These are phyloP conservation scores for Volucella bombylans DNA, from an alignment of 2,888 invertebrate species.

Conservation along the genomic window DNA sequence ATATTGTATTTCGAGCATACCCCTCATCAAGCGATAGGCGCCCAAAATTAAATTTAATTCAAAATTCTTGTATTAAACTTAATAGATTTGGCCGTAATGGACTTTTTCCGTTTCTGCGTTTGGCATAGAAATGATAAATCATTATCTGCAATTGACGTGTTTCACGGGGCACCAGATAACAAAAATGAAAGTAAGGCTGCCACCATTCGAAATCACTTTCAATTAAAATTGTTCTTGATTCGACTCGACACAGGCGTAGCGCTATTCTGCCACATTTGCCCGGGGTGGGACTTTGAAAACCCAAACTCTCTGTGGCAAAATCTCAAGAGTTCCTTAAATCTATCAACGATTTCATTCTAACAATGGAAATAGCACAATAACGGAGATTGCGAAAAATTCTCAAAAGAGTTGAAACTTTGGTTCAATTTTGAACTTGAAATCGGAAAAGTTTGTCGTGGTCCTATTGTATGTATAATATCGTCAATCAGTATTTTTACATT, in stretches of 20 bases:
- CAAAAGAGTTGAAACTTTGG: slow-evolving; percentile 58
- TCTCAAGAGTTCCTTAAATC: slow-evolving; percentile 19
- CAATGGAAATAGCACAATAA: neutral
- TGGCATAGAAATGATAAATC: slow-evolving; percentile 34
- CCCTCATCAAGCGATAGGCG: too few species aligned
- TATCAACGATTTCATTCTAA: slow-evolving; percentile 8
- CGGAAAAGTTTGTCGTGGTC: slow-evolving; percentile 53
- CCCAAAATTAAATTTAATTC: slow-evolving; percentile 15
- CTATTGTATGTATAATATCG: slow-evolving; percentile 9
- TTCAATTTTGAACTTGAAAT: slow-evolving; percentile 50
- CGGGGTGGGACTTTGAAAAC: neutral
- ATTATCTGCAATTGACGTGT: slow-evolving; percentile 53
- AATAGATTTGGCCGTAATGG: slow-evolving; percentile 30
- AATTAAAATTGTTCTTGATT: slow-evolving; percentile 54
- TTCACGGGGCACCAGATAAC: slow-evolving; percentile 17
- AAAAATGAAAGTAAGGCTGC: slow-evolving; percentile 17
- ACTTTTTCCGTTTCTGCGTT: neutral
- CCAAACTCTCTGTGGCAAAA: neutral
- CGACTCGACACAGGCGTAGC: slow-evolving; percentile 10
- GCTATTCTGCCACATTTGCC: neutral
- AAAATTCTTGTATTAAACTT: slow-evolving; percentile 1
- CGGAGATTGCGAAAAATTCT: neutral
- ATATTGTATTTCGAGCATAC: neutral
- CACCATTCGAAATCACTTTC: slow-evolving; percentile 39
- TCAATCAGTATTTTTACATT: slow-evolving; percentile 46